Conservation (phyloP, 2,797 vertebrate genomes). For the Craterocephalus amniculus region DNA sequence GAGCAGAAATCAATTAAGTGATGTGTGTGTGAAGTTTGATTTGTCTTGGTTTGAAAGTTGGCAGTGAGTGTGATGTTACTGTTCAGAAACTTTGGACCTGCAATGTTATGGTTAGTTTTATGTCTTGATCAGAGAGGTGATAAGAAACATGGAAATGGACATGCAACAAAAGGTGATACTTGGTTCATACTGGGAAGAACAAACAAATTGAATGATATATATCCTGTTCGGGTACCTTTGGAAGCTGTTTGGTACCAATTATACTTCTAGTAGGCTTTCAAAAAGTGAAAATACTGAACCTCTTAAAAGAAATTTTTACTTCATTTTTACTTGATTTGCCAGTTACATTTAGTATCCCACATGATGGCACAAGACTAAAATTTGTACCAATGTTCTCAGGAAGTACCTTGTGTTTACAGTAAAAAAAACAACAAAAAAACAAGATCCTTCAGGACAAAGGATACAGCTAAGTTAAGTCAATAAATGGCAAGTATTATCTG, state of each 20-base stretch:
- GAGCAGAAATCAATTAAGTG: conserved; percentile 9
- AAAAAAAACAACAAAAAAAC: too few relatives aligned
- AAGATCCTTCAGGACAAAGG: too few relatives aligned
- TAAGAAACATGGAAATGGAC: not conserved
- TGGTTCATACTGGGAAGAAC: not conserved
- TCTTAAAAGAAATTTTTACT: not conserved
- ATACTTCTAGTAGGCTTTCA: not conserved
- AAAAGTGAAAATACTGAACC: not conserved
- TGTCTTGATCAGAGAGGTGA: not conserved
- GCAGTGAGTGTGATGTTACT: not conserved
- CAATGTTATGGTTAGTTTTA: not conserved
- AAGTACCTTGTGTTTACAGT: not conserved
- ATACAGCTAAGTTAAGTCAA: not conserved
- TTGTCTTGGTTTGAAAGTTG: conserved; percentile 3
- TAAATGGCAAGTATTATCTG: not conserved
- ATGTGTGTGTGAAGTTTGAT: conserved; percentile 7
- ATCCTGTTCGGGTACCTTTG: conserved; percentile 3
- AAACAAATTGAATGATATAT: not conserved
- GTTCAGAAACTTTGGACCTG: not conserved
- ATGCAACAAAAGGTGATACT: not conserved
- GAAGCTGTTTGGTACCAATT: not conserved
- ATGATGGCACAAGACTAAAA: not conserved
- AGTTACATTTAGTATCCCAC: not conserved
- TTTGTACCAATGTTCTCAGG: not conserved
- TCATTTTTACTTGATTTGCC: not conserved